A percentile compares a stretch with the other conserved stretches of the same genome.
Evolutionary conservation across 2,113 vertebrate species (phyloP).

Genomic region (Typhlomys cinereus): DNA sequence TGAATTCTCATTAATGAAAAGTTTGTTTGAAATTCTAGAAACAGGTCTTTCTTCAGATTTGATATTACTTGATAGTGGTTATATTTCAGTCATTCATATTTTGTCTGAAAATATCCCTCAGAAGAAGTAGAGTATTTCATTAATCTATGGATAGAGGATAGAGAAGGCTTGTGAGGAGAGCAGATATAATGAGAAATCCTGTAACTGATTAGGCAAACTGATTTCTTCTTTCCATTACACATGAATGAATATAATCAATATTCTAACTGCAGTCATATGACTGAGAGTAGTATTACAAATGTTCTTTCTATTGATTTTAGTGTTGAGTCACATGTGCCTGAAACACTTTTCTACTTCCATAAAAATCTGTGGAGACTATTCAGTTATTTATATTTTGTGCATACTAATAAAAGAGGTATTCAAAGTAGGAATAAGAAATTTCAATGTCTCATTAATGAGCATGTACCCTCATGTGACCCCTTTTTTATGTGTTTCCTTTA

Average conservation of each 20-base stretch:
- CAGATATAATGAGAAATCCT: constrained; percentile 35
- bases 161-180: background rate
- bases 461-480: background rate
- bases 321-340: background rate
- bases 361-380: background rate
- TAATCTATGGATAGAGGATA: background rate
- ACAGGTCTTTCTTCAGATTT: background rate
- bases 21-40: background rate
- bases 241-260: constrained; percentile 33
- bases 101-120: background rate
- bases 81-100: background rate
- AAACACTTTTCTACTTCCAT: background rate
- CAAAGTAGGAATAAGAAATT: background rate
- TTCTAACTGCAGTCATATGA: background rate
- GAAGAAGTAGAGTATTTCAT: background rate
- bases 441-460: background rate
- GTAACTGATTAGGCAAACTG: constrained; percentile 40
- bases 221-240: constrained; percentile 34
- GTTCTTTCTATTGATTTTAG: background rate
- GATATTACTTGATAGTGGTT: background rate
- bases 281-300: constrained; percentile 29
- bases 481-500: background rate
- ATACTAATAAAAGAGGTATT: background rate
- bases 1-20: background rate
- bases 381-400: background rate